Evolutionary conservation across 2,888 invertebrate species (phyloP).

Genomic region (Liposcelis brunnea): DNA sequence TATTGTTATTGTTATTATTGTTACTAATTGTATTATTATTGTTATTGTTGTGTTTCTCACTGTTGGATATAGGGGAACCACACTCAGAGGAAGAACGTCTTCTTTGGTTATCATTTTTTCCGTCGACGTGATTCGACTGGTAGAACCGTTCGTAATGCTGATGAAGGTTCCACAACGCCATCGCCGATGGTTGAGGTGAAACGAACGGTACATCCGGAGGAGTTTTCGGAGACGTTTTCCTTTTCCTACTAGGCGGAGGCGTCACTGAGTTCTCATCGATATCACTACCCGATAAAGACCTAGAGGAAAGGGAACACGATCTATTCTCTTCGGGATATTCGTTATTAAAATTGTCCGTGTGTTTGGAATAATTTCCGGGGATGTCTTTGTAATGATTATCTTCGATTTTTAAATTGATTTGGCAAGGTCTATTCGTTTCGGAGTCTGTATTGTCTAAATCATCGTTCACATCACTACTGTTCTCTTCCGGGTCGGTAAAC

Average conservation of each 20-base stretch:
- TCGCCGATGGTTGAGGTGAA: constrained; percentile 20
- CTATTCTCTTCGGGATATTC: no score
- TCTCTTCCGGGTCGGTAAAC: constrained; percentile 21
- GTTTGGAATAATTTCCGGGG: no score
- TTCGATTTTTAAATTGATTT: no score
- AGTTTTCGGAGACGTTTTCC: constrained; percentile 34
- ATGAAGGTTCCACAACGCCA: constrained; percentile 4
- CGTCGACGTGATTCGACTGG: constrained; percentile 10
- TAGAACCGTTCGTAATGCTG: constrained; percentile 9
- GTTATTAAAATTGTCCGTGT: no score
- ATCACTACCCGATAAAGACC: constrained; percentile 7
- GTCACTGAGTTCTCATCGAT: constrained; percentile 11
- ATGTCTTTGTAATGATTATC: no score
- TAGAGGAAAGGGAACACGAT: background rate
- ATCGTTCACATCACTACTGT: constrained; percentile 15
- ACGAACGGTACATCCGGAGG: constrained; percentile 28
- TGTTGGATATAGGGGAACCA: background rate
- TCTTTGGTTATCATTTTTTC: no score
- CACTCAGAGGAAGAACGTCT: constrained; percentile 2
- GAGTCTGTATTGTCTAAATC: constrained; percentile 4
- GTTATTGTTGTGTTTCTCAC: constrained; percentile 18
- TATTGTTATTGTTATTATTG: constrained; percentile 37
- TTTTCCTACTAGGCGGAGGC: constrained; percentile 44
- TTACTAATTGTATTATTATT: constrained; percentile 20
- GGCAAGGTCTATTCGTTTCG: background rate